A percentile compares a stretch with the other conserved stretches of the same genome.
phyloP scores from a whole-genome alignment of 2,797 vertebrate species.

The Thalassophryne amazonica region DNA sequence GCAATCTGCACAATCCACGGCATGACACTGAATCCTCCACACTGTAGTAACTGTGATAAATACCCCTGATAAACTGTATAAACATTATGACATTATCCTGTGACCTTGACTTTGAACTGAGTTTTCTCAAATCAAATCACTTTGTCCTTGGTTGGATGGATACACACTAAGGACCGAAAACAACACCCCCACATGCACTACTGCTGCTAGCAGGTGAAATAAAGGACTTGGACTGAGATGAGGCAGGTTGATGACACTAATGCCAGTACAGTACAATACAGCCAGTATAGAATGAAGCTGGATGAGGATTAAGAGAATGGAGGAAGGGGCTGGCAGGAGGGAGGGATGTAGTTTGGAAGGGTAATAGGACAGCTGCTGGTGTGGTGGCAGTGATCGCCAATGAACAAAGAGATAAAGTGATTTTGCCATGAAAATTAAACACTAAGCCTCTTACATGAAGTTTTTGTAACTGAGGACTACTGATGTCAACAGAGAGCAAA shows the following conservation, averaged over 20 bases:
- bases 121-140: too few relatives aligned
- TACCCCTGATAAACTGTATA: too few relatives aligned
- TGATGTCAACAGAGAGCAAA: slow-evolving; percentile 16
- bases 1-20: too few relatives aligned
- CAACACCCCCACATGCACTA: too few relatives aligned
- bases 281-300: slow-evolving; percentile 39
- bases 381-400: slow-evolving; percentile 57
- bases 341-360: slow-evolving; percentile 37
- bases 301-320: slow-evolving; percentile 21
- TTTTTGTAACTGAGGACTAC: slow-evolving; percentile 3
- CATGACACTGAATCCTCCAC: too few relatives aligned
- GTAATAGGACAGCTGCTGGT: slow-evolving; percentile 62
- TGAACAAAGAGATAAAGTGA: slow-evolving; percentile 52
- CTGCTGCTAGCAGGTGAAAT: too few relatives aligned
- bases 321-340: background rate
- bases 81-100: too few relatives aligned
- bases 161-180: too few relatives aligned
- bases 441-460: slow-evolving; percentile 19
- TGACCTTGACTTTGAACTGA: too few relatives aligned
- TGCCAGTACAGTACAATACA: slow-evolving; percentile 47
- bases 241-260: slow-evolving; percentile 62
- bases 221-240: slow-evolving; percentile 39
- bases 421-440: slow-evolving; percentile 52
- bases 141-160: too few relatives aligned
- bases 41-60: too few relatives aligned